Evolutionary conservation across 2,888 invertebrate species (phyloP), one percentile per base, ranked within the genome.

Genomic region (Arctia plantaginis): DNA sequence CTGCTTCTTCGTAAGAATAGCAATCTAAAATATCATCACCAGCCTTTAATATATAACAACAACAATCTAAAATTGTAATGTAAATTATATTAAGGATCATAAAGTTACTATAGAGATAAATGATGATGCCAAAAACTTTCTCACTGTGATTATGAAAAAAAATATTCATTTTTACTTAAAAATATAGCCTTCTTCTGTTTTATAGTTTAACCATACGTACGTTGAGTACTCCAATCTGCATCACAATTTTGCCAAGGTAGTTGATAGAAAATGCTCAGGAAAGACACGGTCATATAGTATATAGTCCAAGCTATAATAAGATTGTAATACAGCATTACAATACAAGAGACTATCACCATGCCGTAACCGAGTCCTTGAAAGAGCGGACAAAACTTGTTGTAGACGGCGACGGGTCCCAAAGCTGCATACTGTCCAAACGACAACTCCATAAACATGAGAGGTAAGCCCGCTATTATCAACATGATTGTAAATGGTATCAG

Each of bases 371-470:
- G 92, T 18, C 97, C 97, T 80, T 97, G 97, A 87, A 98, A 97
- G 15, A 98, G 95, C 0, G 98, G 98, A 82, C 97, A 98, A 90
- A 98, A 98, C 85, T 97, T 97, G 85, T 97, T 97, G 96, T 98
- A 98, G 69, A 98, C 97, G 27, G 97, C 97, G 27, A 98, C 97
- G 0, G 98, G 98, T 18, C 97, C 97, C 73, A 97, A 90, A 8
- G 97, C 97, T 44, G 98, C 98, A 89, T 97, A 98, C 90, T 98
- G 98, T 0, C 98, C 98, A 79, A 98, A 97, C 0, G 98, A 97
- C n/a, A 98, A 93, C 90, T 98, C 98, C 97, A 98, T 97, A 87
- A 98, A 98, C 96, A 98, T 97, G 13, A 98, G 96, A 41, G 98
- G 98, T 73, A 98, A 93, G 13, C 98, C 98, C 73, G 97, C 98